Percentiles rank a stretch among this genome's conserved stretches.
Conservation (phyloP, 2,888 invertebrate species). For the Drosophila stalkeri region DNA sequence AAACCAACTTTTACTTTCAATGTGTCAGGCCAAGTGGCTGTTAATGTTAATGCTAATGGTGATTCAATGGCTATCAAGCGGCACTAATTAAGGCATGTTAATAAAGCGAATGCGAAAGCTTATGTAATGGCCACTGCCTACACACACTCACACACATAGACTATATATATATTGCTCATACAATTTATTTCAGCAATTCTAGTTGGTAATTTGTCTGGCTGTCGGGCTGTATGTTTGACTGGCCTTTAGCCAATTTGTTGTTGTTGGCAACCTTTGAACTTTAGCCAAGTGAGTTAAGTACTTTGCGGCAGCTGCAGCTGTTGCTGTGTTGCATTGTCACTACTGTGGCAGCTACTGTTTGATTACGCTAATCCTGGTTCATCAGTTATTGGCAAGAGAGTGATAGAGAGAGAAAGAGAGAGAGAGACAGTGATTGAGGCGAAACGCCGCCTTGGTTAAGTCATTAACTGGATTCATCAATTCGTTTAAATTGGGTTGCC, state of each 20-base stretch:
- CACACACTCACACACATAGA: conserved; percentile 13
- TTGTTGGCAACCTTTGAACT: conserved; percentile 66
- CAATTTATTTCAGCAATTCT: conserved; percentile 54
- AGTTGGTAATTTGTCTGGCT: conserved; percentile 69
- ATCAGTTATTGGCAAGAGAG: conserved; percentile 15
- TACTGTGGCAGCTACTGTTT: conserved; percentile 51
- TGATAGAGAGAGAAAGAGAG: not conserved
- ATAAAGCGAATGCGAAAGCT: conserved; percentile 55
- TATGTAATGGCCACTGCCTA: conserved; percentile 57
- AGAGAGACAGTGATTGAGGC: not conserved
- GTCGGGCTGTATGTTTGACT: too few relatives aligned
- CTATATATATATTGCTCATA: conserved; percentile 1
- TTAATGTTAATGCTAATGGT: conserved; percentile 37
- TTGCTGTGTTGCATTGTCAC: conserved; percentile 26
- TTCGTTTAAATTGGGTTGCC: conserved; percentile 46
- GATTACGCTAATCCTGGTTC: conserved; percentile 35
- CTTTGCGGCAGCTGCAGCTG: conserved; percentile 35
- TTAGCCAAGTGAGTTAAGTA: conserved; percentile 50
- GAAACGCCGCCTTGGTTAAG: conserved; percentile 40
- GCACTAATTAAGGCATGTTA: conserved; percentile 62
- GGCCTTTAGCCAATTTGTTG: conserved; percentile 45
- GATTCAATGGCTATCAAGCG: conserved; percentile 41
- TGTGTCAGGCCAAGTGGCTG: conserved; percentile 35
- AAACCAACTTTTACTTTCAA: conserved; percentile 72
- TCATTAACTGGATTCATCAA: conserved; percentile 51